These are phyloP conservation scores for Euwallacea fornicatus DNA, from an alignment of 1,140 invertebrate species.

Conservation along the genomic window DNA sequence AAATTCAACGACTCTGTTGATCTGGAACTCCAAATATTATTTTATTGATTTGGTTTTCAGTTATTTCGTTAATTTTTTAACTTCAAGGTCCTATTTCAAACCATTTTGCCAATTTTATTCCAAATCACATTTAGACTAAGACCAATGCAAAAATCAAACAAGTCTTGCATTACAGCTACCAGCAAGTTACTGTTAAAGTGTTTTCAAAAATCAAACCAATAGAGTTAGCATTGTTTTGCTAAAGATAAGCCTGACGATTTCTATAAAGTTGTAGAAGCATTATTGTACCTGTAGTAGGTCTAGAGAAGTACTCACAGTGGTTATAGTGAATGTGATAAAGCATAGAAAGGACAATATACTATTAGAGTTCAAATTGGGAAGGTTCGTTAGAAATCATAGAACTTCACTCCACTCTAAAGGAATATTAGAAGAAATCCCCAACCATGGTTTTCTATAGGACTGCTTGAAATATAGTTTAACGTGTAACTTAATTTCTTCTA, in stretches of 20 bases:
- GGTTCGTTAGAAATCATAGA: neutral
- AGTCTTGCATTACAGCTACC: too few species aligned
- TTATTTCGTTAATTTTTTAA: too few species aligned
- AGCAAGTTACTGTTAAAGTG: too few species aligned
- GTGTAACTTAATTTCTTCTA: neutral
- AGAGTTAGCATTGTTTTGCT: too few species aligned
- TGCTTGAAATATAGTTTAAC: constrained; percentile 29
- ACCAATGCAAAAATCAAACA: too few species aligned
- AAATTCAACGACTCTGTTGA: too few species aligned
- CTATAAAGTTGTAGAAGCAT: neutral
- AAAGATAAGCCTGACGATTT: neutral
- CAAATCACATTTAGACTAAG: too few species aligned
- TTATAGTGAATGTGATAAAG: neutral
- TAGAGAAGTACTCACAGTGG: neutral
- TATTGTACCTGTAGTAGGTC: neutral
- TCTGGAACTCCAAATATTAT: too few species aligned
- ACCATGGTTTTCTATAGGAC: constrained; percentile 27
- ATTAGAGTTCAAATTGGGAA: constrained; percentile 5
- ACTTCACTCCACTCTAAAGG: constrained; percentile 23
- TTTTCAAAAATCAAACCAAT: neutral
- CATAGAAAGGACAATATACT: constrained; percentile 8
- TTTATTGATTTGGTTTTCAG: too few species aligned
- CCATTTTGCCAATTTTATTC: too few species aligned
- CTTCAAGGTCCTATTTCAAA: too few species aligned
- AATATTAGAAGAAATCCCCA: constrained; percentile 24